A percentile compares a stretch with the other conserved stretches of the same genome.
These are phyloP conservation scores for Philaethria dido DNA, from an alignment of 2,888 invertebrate genomes.

Conservation along the genomic window DNA sequence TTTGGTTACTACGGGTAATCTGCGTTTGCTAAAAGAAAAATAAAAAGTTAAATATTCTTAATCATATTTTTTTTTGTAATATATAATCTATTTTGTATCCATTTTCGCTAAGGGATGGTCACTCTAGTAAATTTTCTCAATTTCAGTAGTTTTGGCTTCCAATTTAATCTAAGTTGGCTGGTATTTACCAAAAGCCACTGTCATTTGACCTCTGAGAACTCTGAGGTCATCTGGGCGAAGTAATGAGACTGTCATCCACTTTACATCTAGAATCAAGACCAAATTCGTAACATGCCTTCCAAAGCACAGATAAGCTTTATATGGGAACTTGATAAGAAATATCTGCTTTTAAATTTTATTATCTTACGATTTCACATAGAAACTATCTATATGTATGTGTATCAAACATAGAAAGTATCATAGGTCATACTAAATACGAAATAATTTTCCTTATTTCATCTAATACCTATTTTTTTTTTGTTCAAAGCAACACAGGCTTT, in stretches of 20 bases:
- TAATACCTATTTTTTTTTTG: no score
- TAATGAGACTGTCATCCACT: not conserved
- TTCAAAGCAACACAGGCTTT: no score
- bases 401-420: no score
- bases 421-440: no score
- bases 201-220: not conserved
- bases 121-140: not conserved
- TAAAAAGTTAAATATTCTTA: not conserved
- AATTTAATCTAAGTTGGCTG: slow-evolving; percentile 6
- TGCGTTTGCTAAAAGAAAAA: not conserved
- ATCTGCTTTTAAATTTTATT: no score
- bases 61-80: not conserved
- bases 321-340: not conserved
- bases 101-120: not conserved
- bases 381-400: no score
- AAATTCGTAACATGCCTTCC: no score
- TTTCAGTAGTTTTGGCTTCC: not conserved
- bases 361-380: no score
- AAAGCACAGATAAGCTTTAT: not conserved
- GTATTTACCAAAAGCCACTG: not conserved
- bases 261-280: not conserved
- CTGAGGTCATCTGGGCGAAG: not conserved
- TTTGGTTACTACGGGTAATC: not conserved
- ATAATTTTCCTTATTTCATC: no score
- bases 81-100: not conserved